Conservation (phyloP, 2,888 invertebrate species). For the Watsonalla cultraria region DNA sequence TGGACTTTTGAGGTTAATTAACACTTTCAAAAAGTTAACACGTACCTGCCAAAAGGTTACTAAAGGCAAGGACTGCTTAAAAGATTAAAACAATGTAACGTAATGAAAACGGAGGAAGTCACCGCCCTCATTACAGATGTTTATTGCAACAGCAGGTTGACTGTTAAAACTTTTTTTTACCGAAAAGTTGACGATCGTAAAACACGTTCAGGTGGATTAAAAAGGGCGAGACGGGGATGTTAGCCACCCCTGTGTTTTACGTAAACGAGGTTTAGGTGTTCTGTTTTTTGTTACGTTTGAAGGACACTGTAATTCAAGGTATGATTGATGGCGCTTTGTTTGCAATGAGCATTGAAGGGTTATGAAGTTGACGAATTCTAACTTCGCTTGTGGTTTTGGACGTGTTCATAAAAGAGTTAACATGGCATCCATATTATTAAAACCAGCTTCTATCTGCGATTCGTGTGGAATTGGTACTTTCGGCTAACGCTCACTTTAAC, state of each 20-base stretch:
- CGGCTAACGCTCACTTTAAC: no score
- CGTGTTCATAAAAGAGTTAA: no score
- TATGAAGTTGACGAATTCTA: no score
- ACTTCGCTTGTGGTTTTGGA: no score
- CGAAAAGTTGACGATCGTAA: slow-evolving; percentile 68
- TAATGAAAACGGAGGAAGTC: slow-evolving; percentile 34
- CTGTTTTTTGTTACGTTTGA: not conserved
- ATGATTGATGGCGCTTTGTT: not conserved
- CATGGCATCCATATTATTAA: no score
- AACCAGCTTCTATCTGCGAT: no score
- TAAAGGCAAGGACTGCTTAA: slow-evolving; percentile 34
- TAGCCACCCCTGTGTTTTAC: slow-evolving; percentile 10
- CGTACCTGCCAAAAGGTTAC: slow-evolving; percentile 6
- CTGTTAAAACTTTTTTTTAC: slow-evolving; percentile 63
- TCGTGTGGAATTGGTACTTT: no score
- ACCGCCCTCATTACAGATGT: slow-evolving; percentile 44
- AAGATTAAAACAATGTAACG: slow-evolving; percentile 56
- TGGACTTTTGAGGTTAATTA: not conserved
- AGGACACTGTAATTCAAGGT: not conserved
- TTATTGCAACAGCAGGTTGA: slow-evolving; percentile 44
- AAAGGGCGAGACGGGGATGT: slow-evolving; percentile 41
- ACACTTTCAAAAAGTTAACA: not conserved
- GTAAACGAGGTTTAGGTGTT: not conserved
- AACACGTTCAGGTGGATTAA: slow-evolving; percentile 70
- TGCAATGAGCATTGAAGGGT: not conserved